phyloP scores from a whole-genome alignment of 53 echinoderm and acorn worm genomes.

The Paelopatides confundens region DNA sequence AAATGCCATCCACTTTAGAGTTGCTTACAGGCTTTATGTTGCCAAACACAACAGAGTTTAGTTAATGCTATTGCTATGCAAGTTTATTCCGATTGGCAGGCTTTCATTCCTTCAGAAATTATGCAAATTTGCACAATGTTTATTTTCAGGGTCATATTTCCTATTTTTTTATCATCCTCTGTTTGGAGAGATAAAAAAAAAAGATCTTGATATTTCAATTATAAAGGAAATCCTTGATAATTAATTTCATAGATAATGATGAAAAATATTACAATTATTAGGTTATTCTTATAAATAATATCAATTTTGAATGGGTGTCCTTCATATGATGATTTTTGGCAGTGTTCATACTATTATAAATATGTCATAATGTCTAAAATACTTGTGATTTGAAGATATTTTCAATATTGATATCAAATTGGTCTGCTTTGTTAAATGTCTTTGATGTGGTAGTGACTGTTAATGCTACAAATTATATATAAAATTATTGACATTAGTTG shows the following conservation, averaged over 20 bases:
- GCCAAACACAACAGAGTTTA: neutral
- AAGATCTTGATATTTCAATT: neutral
- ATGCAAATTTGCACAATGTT: neutral
- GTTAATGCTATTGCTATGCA: neutral
- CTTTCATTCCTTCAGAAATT: neutral
- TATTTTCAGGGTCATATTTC: neutral
- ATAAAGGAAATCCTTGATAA: neutral
- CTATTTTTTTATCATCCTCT: neutral
- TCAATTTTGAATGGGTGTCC: no score
- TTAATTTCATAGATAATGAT: neutral
- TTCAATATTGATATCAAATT: no score
- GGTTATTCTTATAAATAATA: no score
- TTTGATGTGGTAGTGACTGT: no score
- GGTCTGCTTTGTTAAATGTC: no score
- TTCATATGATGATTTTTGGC: no score
- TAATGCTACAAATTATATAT: no score
- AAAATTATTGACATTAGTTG: no score
- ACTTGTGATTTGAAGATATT: no score
- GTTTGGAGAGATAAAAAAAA: neutral
- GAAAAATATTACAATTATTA: no score
- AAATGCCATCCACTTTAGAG: constrained; percentile 78
- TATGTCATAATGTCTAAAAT: no score
- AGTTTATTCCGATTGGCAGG: neutral
- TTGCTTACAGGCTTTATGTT: constrained; percentile 61
- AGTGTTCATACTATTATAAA: no score